phyloP scores from a whole-genome alignment of 2,888 invertebrate genomes.

The Pollenia labialis region DNA sequence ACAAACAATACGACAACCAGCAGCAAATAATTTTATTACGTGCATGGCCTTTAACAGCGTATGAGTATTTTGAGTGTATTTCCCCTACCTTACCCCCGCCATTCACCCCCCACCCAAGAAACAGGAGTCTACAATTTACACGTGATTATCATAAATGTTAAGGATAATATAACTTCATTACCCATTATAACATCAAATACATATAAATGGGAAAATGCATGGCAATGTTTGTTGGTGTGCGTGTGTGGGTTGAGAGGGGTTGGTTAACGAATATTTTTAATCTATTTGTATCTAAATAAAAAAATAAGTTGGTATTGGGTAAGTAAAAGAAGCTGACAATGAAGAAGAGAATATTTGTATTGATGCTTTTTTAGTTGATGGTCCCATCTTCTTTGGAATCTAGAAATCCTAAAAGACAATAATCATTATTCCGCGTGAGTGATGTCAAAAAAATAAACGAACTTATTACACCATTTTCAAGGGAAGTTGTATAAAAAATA shows the following conservation, averaged over 20 bases:
- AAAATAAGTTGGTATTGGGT: neutral
- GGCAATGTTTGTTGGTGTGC: conserved; percentile 19
- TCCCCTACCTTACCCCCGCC: too few relatives aligned
- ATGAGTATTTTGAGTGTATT: neutral
- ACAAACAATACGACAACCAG: too few relatives aligned
- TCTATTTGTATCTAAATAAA: neutral
- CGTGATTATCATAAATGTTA: conserved; percentile 67
- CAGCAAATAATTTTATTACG: too few relatives aligned
- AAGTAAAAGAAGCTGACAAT: neutral
- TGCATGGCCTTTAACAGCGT: neutral
- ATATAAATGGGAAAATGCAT: conserved; percentile 40
- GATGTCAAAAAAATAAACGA: conserved; percentile 12
- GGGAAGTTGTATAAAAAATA: too few relatives aligned
- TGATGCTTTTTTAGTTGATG: conserved; percentile 14
- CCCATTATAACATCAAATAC: conserved; percentile 38
- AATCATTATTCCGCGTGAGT: conserved; percentile 64
- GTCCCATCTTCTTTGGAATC: conserved; percentile 6
- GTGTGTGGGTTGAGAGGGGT: neutral
- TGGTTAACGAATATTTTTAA: neutral
- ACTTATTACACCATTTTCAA: conserved; percentile 4
- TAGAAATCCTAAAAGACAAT: conserved; percentile 40
- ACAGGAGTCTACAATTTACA: conserved; percentile 60
- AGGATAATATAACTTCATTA: conserved; percentile 67
- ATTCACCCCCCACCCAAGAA: too few relatives aligned
- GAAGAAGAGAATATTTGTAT: conserved; percentile 23